Evolutionary conservation across 2,113 vertebrate genomes (phyloP), one percentile per base, ranked within the genome.

Genomic region (Rissa tridactyla): DNA sequence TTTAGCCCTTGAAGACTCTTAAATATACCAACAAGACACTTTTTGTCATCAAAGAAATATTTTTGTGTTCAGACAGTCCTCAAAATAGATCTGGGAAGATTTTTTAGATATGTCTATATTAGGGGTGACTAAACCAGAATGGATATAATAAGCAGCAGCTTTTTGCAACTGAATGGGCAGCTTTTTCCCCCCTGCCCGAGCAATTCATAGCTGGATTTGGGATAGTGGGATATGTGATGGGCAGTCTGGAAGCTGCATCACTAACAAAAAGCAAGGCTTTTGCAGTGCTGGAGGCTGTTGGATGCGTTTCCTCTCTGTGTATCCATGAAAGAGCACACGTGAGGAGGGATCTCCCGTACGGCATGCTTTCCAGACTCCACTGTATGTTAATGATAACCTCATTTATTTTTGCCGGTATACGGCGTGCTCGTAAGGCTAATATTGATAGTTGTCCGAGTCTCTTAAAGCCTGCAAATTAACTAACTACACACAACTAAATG

Each of bases 11-110:
- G 61, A 96, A 97, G 96, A 68, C 34, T 92, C 79, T 85, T 78
- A 75, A 79, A 86, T 84, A 72, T 4, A 76, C 86, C 71, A 52
- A 85, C 78, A 65, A 85, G 82, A 78, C 78, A 44, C 65, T 92
- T 94, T 89, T 91, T 96, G 90, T 96, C 95, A 85, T 92, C 66
- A 52, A 54, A 21, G 36, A 93, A 92, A 95, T 82, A 90, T 92
- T 94, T 88, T 77, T 81, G 40, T 62, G 88, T 92, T 86, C 94
- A 32, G 94, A 92, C 85, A 58, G 85, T 16, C 70, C 96, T 88
- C 70, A 22, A 95, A 97, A 98, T 97, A 97, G 97, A 97, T 58
- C 96, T 86, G 88, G 88, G 92, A 94, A 94, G 91, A 96, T 86
- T 92, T 92, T 97, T 80, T 57, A 6, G 55, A 68, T 32, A 82